These are phyloP conservation scores for Drosophila koepferae DNA, from an alignment of 2,888 invertebrate species.

Conservation along the genomic window DNA sequence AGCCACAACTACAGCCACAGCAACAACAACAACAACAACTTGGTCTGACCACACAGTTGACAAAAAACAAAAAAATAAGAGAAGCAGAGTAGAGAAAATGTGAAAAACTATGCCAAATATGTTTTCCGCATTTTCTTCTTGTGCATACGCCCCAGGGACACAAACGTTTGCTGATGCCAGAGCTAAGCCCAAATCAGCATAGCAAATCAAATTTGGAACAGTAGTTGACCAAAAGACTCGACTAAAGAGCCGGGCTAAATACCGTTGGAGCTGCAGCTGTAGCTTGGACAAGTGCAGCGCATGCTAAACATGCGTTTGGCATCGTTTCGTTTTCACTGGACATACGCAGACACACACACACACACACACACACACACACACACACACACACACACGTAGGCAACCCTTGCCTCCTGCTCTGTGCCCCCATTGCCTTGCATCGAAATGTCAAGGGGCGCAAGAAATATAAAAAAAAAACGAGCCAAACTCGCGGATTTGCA, in stretches of 20 bases:
- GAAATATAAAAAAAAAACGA: not conserved
- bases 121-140: conserved; percentile 77
- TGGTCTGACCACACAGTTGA: conserved; percentile 51
- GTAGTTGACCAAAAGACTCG: conserved; percentile 59
- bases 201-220: conserved; percentile 80
- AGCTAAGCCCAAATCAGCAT: conserved; percentile 67
- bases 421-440: conserved; percentile 24
- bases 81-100: conserved; percentile 7
- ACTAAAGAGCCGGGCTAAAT: not conserved
- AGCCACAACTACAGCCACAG: conserved; percentile 31
- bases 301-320: conserved; percentile 80
- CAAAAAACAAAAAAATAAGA: conserved; percentile 24
- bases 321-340: conserved; percentile 70
- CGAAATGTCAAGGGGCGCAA: conserved; percentile 66
- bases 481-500: conserved; percentile 57
- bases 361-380: no score
- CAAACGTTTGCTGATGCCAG: conserved; percentile 1
- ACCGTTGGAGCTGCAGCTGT: conserved; percentile 2
- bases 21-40: conserved; percentile 26
- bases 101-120: conserved; percentile 75
- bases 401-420: conserved; percentile 7
- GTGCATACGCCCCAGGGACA: conserved; percentile 66
- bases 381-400: not conserved
- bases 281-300: conserved; percentile 71
- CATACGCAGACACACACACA: conserved; percentile 16